Evolutionary conservation across 2,797 vertebrate species (phyloP), one percentile per base, ranked within the genome.

Genomic region (Psittacula echo): DNA sequence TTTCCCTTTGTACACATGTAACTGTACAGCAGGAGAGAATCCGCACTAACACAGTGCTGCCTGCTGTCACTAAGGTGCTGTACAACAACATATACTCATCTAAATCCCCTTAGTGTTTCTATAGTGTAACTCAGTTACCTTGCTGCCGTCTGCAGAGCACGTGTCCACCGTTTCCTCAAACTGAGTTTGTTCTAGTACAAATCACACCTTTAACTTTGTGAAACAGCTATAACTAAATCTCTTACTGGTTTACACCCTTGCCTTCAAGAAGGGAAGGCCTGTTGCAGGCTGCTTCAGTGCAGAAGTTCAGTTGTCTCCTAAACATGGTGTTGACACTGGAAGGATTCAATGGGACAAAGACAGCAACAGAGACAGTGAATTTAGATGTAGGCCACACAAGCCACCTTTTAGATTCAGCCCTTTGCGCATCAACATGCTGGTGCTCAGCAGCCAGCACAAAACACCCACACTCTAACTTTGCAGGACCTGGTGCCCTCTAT

Each of bases 71-170:
- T 9, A 24, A 24, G 44, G 19, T 54, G 47, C 65, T 51, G 8
- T 44, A 11, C 44, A 19, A 1, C 61, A 19, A 2, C 62, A 32
- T 1, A 0, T 34, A 30, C 26, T 39, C 13, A 2, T 5, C 24
- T 19, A 8, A 68, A 44, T 66, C 27, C 23, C 39, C 27, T 29
- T 11, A 14, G 34, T 23, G 34, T 53, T 37, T 41, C 13, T 16
- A 6, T 19, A 20, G 27, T 0, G 0, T 13, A 56, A 21, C 13
- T 17, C 3, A 0, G 7, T 53, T 58, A 30, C 51, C 51, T 76
- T 29, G 62, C 34, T 53, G 32, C 39, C 77, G 60, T 42, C 90
- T 44, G 12, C 67, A 66, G 66, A 22, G 1, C 3, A 3, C 0
- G 2, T 48, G 18, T 17, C 3, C 27, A 2, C 45, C 19, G 1